Percentiles rank a stretch among this genome's conserved stretches.
Evolutionary conservation across 2,797 vertebrate genomes (phyloP).

Genomic region (Coregonus sp.): DNA sequence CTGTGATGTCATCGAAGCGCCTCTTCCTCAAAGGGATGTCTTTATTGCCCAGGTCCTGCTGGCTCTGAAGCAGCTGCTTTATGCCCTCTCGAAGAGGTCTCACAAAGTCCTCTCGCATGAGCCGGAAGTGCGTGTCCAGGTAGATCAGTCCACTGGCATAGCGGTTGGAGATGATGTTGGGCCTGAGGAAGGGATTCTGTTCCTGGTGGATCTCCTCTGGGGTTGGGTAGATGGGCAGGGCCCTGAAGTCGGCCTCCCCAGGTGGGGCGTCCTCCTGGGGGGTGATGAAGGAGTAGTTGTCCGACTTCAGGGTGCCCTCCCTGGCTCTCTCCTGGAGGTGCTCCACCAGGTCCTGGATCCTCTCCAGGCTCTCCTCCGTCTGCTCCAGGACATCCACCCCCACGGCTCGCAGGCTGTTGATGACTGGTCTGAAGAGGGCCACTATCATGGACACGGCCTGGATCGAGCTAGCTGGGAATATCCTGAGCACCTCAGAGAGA

Average conservation of each 20-base stretch:
- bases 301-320: slow-evolving; percentile 81
- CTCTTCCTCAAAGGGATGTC: slow-evolving; percentile 66
- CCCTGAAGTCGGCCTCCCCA: slow-evolving; percentile 72
- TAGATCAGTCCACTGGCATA: slow-evolving; percentile 83
- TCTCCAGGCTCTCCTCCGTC: slow-evolving; percentile 74
- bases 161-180: slow-evolving; percentile 80
- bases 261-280: slow-evolving; percentile 52
- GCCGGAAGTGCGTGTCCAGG: slow-evolving; percentile 92
- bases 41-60: slow-evolving; percentile 48
- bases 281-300: slow-evolving; percentile 73
- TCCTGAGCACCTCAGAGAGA: slow-evolving; percentile 78
- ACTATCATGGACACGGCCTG: slow-evolving; percentile 77
- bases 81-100: slow-evolving; percentile 91
- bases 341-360: slow-evolving; percentile 71
- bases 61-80: slow-evolving; percentile 74
- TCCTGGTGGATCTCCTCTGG: slow-evolving; percentile 81
- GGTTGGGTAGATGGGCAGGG: slow-evolving; percentile 85
- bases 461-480: slow-evolving; percentile 86
- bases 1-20: slow-evolving; percentile 86
- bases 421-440: slow-evolving; percentile 74
- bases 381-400: slow-evolving; percentile 77
- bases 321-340: slow-evolving; percentile 84
- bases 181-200: slow-evolving; percentile 83
- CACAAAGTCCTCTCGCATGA: slow-evolving; percentile 93
- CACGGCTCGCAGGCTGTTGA: slow-evolving; percentile 77